Evolutionary conservation across 2,888 invertebrate genomes (phyloP).

Genomic region (Coenonympha glycerion): DNA sequence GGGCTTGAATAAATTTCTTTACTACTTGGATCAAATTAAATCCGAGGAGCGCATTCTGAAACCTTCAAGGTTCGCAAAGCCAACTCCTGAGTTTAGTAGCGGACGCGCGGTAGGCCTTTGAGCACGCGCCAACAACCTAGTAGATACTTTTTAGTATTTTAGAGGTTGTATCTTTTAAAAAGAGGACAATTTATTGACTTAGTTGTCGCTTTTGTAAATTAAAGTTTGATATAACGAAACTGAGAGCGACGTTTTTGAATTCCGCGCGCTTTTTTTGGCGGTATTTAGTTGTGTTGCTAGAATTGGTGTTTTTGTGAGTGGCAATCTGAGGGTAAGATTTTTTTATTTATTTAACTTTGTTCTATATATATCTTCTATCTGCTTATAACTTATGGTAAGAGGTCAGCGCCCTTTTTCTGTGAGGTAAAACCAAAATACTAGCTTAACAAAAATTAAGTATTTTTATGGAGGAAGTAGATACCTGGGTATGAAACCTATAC

Average conservation of each 20-base stretch:
- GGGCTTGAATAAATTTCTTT: conserved; percentile 29
- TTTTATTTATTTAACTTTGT: conserved; percentile 3
- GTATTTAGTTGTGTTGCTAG: conserved; percentile 44
- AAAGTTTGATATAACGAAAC: conserved; percentile 17
- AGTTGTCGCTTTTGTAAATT: conserved; percentile 25
- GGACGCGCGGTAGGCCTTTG: conserved; percentile 47
- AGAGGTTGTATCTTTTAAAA: conserved; percentile 54
- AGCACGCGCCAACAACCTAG: conserved; percentile 69
- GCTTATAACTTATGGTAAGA: too few species aligned
- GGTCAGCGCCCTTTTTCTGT: too few species aligned
- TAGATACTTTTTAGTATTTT: conserved; percentile 33
- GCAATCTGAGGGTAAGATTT: conserved; percentile 41
- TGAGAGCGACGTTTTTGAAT: conserved; percentile 40
- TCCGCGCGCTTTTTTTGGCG: conserved; percentile 49
- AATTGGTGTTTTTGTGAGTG: conserved; percentile 35
- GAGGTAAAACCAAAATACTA: too few species aligned
- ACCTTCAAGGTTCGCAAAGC: conserved; percentile 60
- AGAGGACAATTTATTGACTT: conserved; percentile 21
- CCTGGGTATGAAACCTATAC: too few species aligned
- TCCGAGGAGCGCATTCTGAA: conserved; percentile 49
- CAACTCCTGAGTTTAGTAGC: conserved; percentile 46
- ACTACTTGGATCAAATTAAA: conserved; percentile 30
- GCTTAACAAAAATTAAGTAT: too few species aligned
- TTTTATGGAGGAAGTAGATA: too few species aligned
- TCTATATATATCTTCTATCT: too few species aligned